These are phyloP conservation scores for Prietella phreatophila DNA, from an alignment of 2,113 vertebrate genomes.

Conservation along the genomic window DNA sequence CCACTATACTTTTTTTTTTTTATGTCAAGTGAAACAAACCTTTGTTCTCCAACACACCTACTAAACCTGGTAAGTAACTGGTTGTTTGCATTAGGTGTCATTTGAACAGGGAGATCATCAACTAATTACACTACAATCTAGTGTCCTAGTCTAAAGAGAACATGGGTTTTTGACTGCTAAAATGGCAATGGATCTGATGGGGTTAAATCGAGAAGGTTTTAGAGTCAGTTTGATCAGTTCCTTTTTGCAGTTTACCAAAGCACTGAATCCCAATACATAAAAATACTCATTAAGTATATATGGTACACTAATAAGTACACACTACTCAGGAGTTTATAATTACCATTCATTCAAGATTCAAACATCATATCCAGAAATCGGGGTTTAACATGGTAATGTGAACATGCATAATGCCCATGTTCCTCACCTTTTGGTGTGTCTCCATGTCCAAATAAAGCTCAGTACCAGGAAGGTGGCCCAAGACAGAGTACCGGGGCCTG, in stretches of 20 bases:
- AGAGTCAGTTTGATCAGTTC: not conserved
- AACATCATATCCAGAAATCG: not conserved
- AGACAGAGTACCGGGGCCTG: constrained; percentile 87
- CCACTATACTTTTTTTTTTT: not conserved
- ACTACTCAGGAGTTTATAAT: not conserved
- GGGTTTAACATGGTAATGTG: not conserved
- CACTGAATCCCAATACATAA: not conserved
- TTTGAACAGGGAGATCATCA: not conserved
- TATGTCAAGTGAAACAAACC: too few relatives aligned
- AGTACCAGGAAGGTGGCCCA: constrained; percentile 84
- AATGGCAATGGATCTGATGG: not conserved
- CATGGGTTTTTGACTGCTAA: not conserved
- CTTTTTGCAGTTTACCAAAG: not conserved
- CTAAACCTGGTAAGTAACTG: too few relatives aligned
- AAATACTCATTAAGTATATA: not conserved
- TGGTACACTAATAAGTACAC: not conserved
- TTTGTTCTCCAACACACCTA: too few relatives aligned
- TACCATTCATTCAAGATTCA: not conserved
- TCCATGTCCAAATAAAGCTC: constrained; percentile 85
- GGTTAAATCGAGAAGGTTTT: not conserved
- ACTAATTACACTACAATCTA: not conserved
- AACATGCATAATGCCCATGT: not conserved
- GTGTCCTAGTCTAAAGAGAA: not conserved
- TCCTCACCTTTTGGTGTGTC: constrained; percentile 80
- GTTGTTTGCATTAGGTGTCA: too few relatives aligned